Conservation (phyloP, 2,888 invertebrate genomes). For the Thymelicus lineola region DNA sequence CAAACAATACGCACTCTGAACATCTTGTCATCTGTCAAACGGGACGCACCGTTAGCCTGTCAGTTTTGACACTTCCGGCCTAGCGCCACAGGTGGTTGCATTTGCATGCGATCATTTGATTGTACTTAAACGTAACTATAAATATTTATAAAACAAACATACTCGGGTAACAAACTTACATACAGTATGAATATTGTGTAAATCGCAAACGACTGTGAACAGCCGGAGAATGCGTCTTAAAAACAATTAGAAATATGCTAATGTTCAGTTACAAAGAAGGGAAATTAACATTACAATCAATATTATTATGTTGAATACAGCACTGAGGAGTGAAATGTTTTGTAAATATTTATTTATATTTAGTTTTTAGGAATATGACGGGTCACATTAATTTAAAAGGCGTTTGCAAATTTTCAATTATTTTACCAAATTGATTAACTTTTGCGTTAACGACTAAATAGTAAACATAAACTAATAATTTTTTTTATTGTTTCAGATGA, state of each 20-base stretch:
- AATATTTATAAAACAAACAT: conserved; percentile 9
- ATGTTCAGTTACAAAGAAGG: conserved; percentile 3
- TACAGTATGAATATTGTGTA: conserved; percentile 1
- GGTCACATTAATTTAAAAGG: too few species aligned
- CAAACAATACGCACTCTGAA: conserved; percentile 16
- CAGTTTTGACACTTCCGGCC: conserved; percentile 7
- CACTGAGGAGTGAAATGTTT: not conserved
- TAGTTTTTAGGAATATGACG: not conserved
- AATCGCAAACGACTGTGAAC: conserved; percentile 16
- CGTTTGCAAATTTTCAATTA: too few species aligned
- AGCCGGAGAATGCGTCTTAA: not conserved
- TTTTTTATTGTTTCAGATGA: conserved; percentile 73
- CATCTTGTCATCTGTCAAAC: conserved; percentile 9
- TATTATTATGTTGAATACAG: not conserved
- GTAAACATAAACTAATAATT: not conserved
- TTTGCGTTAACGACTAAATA: too few species aligned
- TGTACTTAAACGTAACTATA: not conserved
- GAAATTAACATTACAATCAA: conserved; percentile 19
- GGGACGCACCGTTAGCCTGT: not conserved
- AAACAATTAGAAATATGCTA: conserved; percentile 26
- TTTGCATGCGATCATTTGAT: not conserved
- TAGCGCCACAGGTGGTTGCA: not conserved
- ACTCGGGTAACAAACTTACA: not conserved
- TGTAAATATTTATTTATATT: conserved; percentile 11
- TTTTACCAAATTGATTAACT: too few species aligned